These are phyloP conservation scores for Clarias pachynema DNA, from an alignment of 2,797 vertebrate genomes.

Conservation along the genomic window DNA sequence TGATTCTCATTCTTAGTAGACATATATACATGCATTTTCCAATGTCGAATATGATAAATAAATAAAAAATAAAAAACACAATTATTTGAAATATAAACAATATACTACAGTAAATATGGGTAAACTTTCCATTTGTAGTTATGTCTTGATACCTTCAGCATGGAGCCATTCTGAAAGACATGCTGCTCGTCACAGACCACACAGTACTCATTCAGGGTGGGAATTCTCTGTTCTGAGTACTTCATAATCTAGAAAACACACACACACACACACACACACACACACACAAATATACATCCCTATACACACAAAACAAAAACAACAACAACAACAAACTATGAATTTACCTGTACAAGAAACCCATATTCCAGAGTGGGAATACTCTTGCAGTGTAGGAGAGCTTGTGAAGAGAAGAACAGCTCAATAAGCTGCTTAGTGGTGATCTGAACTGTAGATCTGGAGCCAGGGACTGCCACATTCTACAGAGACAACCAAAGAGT, in stretches of 20 bases:
- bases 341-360: slow-evolving; percentile 90
- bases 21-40: background rate
- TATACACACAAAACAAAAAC: background rate
- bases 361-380: slow-evolving; percentile 89
- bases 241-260: slow-evolving; percentile 85
- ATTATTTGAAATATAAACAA: background rate
- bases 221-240: slow-evolving; percentile 92
- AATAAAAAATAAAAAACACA: background rate
- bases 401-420: slow-evolving; percentile 77
- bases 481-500: slow-evolving; percentile 50
- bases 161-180: slow-evolving; percentile 93
- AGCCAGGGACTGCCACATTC: slow-evolving; percentile 71
- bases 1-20: too few species aligned
- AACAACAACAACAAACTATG: background rate
- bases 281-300: slow-evolving; percentile 65
- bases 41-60: background rate
- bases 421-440: slow-evolving; percentile 79
- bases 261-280: slow-evolving; percentile 66
- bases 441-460: slow-evolving; percentile 74
- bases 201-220: slow-evolving; percentile 92
- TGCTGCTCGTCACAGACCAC: slow-evolving; percentile 95
- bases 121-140: background rate
- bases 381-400: slow-evolving; percentile 88
- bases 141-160: slow-evolving; percentile 85
- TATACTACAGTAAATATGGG: background rate